phyloP scores from a whole-genome alignment of 2,888 invertebrate species.

The Drosophila ezoana region DNA sequence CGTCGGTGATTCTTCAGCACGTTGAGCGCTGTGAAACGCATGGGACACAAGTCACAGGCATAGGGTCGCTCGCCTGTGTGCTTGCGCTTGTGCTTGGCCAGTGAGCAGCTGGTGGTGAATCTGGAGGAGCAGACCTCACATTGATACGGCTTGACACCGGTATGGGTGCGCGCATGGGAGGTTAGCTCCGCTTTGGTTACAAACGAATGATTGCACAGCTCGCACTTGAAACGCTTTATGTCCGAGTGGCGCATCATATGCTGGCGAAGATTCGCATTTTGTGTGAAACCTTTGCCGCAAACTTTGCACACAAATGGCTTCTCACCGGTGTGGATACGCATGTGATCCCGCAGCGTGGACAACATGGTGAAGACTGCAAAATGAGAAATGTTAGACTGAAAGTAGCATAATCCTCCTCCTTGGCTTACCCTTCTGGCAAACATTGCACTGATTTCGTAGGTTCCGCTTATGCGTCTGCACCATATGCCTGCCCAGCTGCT shows the following conservation, averaged over 20 bases:
- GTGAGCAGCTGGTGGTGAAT: conserved; percentile 87
- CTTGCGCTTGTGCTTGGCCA: conserved; percentile 87
- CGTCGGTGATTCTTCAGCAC: conserved; percentile 87
- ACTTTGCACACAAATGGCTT: conserved; percentile 86
- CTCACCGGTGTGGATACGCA: conserved; percentile 87
- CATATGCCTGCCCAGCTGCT: conserved; percentile 85
- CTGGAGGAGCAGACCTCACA: conserved; percentile 86
- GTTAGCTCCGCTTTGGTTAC: conserved; percentile 86
- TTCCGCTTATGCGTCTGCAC: conserved; percentile 85
- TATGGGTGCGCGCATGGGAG: conserved; percentile 87
- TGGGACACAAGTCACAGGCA: conserved; percentile 87
- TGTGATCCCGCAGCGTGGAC: conserved; percentile 87
- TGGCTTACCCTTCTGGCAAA: conserved; percentile 79
- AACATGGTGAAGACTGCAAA: conserved; percentile 85
- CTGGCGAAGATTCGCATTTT: conserved; percentile 87
- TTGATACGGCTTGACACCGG: conserved; percentile 87
- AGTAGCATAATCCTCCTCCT: neutral
- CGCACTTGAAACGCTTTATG: conserved; percentile 84
- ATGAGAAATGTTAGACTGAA: neutral
- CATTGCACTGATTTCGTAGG: conserved; percentile 86
- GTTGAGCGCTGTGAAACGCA: conserved; percentile 87
- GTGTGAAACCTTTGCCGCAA: conserved; percentile 87
- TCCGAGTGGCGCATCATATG: conserved; percentile 87
- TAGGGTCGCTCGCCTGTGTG: conserved; percentile 88
- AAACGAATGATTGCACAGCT: conserved; percentile 85